Base-by-base conservation (phyloP, 2,888 invertebrate genomes). In the Pasiphila rectangulata region DNA sequence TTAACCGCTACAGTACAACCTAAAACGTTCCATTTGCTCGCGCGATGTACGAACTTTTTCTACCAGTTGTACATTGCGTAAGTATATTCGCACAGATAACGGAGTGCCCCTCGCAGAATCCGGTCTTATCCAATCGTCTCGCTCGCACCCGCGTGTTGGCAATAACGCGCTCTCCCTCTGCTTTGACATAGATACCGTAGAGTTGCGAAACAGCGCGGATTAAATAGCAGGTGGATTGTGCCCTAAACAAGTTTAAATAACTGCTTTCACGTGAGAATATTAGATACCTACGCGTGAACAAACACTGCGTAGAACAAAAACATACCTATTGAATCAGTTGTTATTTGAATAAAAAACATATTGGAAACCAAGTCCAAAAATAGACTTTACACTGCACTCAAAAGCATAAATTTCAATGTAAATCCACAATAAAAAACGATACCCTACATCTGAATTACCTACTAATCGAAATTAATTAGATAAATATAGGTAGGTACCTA, bases 121-220 rank as follows among this genome's bases (percentile, higher is more conserved):
- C 83, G 79, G 76, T 80, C 72, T 66, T 59, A 49, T 48, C 55
- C 56, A 37, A 36, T 48, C 59, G 37, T 77, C 77, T 77, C 75
- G 53, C 61, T 85, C 76, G 43, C 67, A 59, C 82, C 13, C 41
- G 21, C 35, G 15, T 36, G 16, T 4, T 9, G 43, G 16, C 41
- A 12, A 41, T 72, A 61, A 41, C 2, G 46, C 64, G 49, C 51
- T 83, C 80, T 57, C 76, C 25, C 57, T 83, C 70, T 21, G 58
- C 75, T 69, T 67, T 87, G 88, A 86, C 88, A 88, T 82, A 87
- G 81, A 86, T 87, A 85, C 83, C 75, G 75, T 70, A 69, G 64
- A 72, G 77, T 88, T 87, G 88, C 86, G 87, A 88, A 88, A 88
- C 80, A 82, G 63, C 84, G 86, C 88, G 83, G 87, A 88, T 87